Conservation (phyloP, 2,113 vertebrate species). For the Dasypus novemcinctus region DNA sequence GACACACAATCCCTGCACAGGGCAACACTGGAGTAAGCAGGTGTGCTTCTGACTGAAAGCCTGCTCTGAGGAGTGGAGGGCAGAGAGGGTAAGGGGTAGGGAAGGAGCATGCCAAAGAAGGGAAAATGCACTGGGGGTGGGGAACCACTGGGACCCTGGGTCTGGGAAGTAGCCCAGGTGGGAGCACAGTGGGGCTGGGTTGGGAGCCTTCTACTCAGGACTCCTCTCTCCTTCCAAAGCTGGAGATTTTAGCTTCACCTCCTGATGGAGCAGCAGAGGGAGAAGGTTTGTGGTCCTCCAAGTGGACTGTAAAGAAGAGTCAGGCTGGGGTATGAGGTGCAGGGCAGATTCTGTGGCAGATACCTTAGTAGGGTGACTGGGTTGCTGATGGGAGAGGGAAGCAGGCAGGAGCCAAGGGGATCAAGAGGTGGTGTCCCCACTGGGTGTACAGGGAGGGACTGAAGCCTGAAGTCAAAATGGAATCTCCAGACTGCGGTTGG, state of each 20-base stretch:
- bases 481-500: constrained; percentile 10
- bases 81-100: neutral
- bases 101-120: neutral
- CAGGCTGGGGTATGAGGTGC: neutral
- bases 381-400: neutral
- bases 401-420: neutral
- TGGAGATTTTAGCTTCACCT: neutral
- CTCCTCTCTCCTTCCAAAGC: too few relatives aligned
- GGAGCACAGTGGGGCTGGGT: too few relatives aligned
- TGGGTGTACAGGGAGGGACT: neutral
- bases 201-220: too few relatives aligned
- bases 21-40: neutral
- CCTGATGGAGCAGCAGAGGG: too few relatives aligned
- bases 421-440: neutral
- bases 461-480: neutral
- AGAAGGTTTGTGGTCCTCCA: neutral
- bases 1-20: neutral
- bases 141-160: neutral
- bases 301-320: neutral
- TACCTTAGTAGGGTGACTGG: neutral
- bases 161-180: neutral
- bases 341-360: neutral
- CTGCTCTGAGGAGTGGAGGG: neutral
- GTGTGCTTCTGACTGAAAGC: neutral
- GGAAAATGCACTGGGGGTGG: fast-evolving